Evolutionary conservation across 2,888 invertebrate species (phyloP), one percentile per base, ranked within the genome.

Genomic region (Amphipyra berbera): DNA sequence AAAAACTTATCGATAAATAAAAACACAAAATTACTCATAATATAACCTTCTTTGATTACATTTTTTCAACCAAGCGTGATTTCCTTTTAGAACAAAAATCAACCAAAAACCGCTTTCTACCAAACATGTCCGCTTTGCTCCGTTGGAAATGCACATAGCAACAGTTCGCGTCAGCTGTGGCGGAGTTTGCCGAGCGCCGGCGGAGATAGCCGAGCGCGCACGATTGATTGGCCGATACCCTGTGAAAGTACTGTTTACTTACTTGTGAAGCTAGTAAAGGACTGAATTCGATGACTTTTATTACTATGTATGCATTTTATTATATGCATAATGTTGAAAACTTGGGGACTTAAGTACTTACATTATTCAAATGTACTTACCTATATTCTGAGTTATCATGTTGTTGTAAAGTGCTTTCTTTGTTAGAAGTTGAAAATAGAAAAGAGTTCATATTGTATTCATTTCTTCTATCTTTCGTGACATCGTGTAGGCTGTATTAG

Each of bases 91-190:
- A 57, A 44, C 1, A 33, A 55, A 14, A 9, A 21, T 49, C 12
- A 9, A 30, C 0, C 0, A 30, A 8, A 21, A 35, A 42, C 21
- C 13, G 44, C 54, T 77, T 54, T 68, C 54, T 72, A 47, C n/a
- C n/a, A 46, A 52, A 52, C 15, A 82, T 78, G 94, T 90, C 94
- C 90, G 82, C 63, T 82, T 75, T 2, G 56, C 83, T 81, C 85
- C 60, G 41, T 59, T 78, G 86, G 35, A 68, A 78, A 74, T 86
- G 92, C 93, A 91, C 93, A 89, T 94, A 93, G 94, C 94, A 94
- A 94, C 94, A 94, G 92, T 82, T 89, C 86, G 81, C 85, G 88
- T 92, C 94, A 93, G 93, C 93, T 93, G 90, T 84, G 88, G 79
- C 86, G 87, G 78, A 70, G 68, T 60, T 61, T 65, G 68, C 85